phyloP scores from a whole-genome alignment of 2,113 vertebrate genomes.

The Melanostigma gelatinosum region DNA sequence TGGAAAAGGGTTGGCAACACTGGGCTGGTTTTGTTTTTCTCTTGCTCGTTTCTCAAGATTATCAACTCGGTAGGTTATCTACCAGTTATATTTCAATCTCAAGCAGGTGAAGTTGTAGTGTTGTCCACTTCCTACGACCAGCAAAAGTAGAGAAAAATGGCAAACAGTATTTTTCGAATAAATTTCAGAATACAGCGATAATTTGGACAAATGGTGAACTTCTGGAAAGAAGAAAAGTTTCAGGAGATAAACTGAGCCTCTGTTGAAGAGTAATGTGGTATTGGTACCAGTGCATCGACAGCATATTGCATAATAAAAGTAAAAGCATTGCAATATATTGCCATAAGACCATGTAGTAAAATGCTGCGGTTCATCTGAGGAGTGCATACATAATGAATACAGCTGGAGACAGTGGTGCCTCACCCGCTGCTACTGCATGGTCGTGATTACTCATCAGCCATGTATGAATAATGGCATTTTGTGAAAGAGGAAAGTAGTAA shows the following conservation, averaged over 20 bases:
- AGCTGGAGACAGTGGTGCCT: constrained; percentile 18
- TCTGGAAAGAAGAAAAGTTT: neutral
- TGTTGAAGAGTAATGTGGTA: neutral
- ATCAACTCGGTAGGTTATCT: no score
- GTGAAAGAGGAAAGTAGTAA: constrained; percentile 57
- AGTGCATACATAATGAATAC: constrained; percentile 7
- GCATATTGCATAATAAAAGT: neutral
- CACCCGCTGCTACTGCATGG: constrained; percentile 28
- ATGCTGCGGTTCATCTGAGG: neutral
- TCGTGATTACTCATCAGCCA: constrained; percentile 57
- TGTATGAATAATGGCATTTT: constrained; percentile 55
- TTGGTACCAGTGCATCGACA: neutral
- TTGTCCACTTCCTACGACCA: neutral
- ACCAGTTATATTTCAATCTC: no score
- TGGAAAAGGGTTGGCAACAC: no score
- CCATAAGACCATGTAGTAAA: neutral
- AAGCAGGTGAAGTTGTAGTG: no score
- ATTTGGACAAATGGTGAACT: neutral
- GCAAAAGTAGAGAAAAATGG: neutral
- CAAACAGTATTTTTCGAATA: no score
- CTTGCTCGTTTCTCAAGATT: no score
- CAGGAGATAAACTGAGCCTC: neutral
- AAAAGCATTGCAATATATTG: neutral
- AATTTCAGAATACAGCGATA: neutral
- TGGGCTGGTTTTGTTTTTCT: no score